Conservation (phyloP, 2,888 invertebrate species). For the Tillus elongatus region DNA sequence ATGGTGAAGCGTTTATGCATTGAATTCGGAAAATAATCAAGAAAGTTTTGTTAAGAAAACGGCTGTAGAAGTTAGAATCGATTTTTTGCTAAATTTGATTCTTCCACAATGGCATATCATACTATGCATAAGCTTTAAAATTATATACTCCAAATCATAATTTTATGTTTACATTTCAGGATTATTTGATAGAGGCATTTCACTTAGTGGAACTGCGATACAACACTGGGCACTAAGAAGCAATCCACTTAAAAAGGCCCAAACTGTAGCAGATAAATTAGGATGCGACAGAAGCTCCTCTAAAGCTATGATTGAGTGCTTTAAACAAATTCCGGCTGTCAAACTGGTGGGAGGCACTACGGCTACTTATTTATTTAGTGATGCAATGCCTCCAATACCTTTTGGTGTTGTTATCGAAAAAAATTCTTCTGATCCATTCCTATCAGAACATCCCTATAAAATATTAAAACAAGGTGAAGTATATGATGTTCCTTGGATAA, state of each 20-base stretch:
- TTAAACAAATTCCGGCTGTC: slow-evolving; percentile 48
- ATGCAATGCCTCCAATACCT: slow-evolving; percentile 35
- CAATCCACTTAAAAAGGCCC: slow-evolving; percentile 51
- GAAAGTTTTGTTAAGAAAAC: too few species aligned
- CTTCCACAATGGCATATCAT: too few species aligned
- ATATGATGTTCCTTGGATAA: slow-evolving; percentile 59
- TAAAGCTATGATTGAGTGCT: slow-evolving; percentile 53
- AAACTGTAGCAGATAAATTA: slow-evolving; percentile 48
- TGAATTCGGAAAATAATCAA: too few species aligned
- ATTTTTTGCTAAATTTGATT: too few species aligned
- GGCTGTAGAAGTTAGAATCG: too few species aligned
- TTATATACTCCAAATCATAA: too few species aligned
- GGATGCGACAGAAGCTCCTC: slow-evolving; percentile 51
- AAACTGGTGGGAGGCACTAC: slow-evolving; percentile 47
- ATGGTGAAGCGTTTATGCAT: too few species aligned
- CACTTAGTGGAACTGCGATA: slow-evolving; percentile 60
- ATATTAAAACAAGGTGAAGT: slow-evolving; percentile 51
- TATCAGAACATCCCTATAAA: slow-evolving; percentile 54
- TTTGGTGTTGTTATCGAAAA: slow-evolving; percentile 35
- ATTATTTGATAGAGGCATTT: slow-evolving; percentile 52
- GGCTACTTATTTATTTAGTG: slow-evolving; percentile 49
- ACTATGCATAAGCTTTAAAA: too few species aligned
- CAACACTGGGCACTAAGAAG: slow-evolving; percentile 47
- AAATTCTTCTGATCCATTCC: slow-evolving; percentile 49
- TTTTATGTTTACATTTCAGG: too few species aligned